Conservation (phyloP, 2,888 invertebrate genomes). For the Metallyticus violacea region DNA sequence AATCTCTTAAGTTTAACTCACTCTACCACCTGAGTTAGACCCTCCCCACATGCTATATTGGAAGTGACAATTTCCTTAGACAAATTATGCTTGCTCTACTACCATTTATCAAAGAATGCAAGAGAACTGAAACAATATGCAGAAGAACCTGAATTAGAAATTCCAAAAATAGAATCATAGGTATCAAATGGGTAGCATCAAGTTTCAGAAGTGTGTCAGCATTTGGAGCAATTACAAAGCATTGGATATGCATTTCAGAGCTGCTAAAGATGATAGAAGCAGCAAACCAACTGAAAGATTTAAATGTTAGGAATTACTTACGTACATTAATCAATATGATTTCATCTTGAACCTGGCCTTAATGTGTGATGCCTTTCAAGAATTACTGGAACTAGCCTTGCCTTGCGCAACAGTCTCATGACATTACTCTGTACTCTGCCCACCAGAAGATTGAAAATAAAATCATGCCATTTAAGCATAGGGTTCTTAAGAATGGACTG, state of each 20-base stretch:
- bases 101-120: conserved; percentile 29
- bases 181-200: conserved; percentile 28
- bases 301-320: background rate
- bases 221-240: conserved; percentile 26
- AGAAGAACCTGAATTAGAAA: conserved; percentile 17
- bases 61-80: no score
- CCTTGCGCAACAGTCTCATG: background rate
- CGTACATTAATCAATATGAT: background rate
- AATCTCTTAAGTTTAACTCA: no score
- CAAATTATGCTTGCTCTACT: conserved; percentile 28
- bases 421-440: background rate
- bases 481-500: no score
- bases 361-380: background rate
- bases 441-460: background rate
- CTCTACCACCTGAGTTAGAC: no score
- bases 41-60: no score
- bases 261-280: no score
- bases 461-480: background rate
- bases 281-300: background rate
- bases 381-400: background rate
- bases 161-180: conserved; percentile 29
- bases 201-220: conserved; percentile 26
- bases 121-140: conserved; percentile 25
- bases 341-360: background rate
- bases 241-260: background rate